Evolutionary conservation across 2,797 vertebrate species (phyloP).

Genomic region (Menidia menidia): DNA sequence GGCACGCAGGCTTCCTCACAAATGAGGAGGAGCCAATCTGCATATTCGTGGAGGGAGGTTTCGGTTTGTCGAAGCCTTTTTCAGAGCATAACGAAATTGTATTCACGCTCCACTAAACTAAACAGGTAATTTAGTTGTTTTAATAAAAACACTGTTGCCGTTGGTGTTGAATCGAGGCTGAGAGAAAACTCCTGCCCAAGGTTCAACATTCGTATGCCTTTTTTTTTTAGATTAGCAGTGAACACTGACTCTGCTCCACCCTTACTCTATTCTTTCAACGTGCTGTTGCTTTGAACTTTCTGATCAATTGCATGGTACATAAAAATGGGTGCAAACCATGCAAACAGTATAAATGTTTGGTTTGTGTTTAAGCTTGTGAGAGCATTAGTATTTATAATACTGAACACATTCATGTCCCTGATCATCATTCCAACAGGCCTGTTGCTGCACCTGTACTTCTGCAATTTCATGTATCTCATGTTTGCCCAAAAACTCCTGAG

Average conservation of each 20-base stretch:
- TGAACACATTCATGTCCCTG: background rate
- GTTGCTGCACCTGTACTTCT: slow-evolving; percentile 15
- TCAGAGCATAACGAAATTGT: no score
- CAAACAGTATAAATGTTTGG: background rate
- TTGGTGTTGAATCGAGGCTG: no score
- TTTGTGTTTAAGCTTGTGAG: background rate
- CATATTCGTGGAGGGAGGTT: no score
- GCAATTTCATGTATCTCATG: background rate
- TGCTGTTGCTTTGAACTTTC: background rate
- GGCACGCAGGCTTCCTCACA: no score
- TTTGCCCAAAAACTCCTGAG: no score
- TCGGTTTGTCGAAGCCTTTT: no score
- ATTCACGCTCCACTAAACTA: no score
- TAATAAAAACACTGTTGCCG: no score
- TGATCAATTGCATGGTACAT: background rate
- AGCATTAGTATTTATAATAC: background rate
- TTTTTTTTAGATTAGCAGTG: background rate
- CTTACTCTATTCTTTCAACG: background rate
- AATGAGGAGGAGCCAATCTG: no score
- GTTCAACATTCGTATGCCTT: background rate
- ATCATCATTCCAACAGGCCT: background rate
- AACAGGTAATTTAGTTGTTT: no score
- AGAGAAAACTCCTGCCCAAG: background rate
- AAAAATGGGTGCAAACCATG: background rate
- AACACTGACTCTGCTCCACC: background rate